Base-by-base conservation (phyloP, 92 coral and sea anemone genomes). In the Umimayanthus chanpuru region DNA sequence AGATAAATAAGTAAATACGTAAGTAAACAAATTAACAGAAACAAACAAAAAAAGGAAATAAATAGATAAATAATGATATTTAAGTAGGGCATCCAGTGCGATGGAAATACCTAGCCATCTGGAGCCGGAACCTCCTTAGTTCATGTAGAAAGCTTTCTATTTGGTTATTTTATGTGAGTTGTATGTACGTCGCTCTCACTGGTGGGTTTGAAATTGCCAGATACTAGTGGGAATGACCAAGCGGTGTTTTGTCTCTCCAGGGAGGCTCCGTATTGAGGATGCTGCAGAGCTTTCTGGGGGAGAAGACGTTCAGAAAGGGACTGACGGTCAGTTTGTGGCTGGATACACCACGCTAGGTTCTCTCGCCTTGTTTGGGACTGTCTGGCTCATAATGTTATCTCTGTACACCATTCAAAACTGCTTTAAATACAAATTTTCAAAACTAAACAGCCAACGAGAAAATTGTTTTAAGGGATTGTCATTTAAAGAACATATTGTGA, bases 261-360 rank as follows among this genome's bases (percentile, higher is more conserved):
- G 86, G 86, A 82, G 86, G 86, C 1, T 16, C 86, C 6, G n/a
- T 82, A 82, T 61, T 82, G 4, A 66, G 76, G 56, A 82, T 82
- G 86, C 38, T 82, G 76, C 86, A 68, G 21, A 49, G 86, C 65
- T 82, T 82, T 15, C 58, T 82, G 72, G 86, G 86, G 36, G 86
- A 66, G 21, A 49, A 82, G 12, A 82, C 86, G 20, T 82, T 82
- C 50, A 36, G 86, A 47, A 66, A 32, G 39, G 86, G 86, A 12
- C 61, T 82, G 61, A 82, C 86, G 38, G 86, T 82, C 39, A 70
- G 86, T 39, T 1, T 73, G 26, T 61, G 26, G 68, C 26, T 61
- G 7, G 68, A 4, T 18, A 3, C 9, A 4, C 68, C 21, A 9
- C 50, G 10, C 50, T 47, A 1, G 68, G 26, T 0, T 8, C 20